These are phyloP conservation scores for Chamaea fasciata DNA, from an alignment of 2,113 vertebrate species.

Conservation along the genomic window DNA sequence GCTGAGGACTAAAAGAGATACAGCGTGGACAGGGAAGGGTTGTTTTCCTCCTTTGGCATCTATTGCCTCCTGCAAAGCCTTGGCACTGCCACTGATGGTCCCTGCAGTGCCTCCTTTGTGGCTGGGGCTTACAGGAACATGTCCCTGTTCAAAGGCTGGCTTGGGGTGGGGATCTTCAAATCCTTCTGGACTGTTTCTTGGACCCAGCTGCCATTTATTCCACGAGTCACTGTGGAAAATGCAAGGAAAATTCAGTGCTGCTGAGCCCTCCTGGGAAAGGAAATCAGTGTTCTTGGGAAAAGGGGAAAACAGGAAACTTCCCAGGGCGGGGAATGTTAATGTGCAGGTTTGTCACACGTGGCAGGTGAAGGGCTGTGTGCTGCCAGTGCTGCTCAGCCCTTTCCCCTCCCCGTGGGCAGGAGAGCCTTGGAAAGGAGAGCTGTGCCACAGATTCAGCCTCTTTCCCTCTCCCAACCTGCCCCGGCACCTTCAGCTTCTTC, in stretches of 20 bases:
- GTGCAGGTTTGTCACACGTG: background rate
- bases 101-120: background rate
- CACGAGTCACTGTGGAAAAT: accelerated
- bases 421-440: background rate
- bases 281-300: background rate
- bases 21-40: background rate
- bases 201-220: background rate
- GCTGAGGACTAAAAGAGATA: background rate
- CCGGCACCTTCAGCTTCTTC: background rate
- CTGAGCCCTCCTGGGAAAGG: background rate
- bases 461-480: background rate
- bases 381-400: background rate
- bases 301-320: background rate
- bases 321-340: background rate
- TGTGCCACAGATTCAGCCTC: background rate
- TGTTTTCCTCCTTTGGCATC: background rate
- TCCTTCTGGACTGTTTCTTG: background rate
- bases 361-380: background rate
- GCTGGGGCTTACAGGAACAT: background rate
- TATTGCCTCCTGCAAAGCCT: background rate
- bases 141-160: background rate
- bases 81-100: background rate
- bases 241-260: background rate
- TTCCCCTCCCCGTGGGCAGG: background rate
- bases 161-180: background rate